Evolutionary conservation across 2,113 vertebrate genomes (phyloP).

Genomic region (Anser cygnoides): DNA sequence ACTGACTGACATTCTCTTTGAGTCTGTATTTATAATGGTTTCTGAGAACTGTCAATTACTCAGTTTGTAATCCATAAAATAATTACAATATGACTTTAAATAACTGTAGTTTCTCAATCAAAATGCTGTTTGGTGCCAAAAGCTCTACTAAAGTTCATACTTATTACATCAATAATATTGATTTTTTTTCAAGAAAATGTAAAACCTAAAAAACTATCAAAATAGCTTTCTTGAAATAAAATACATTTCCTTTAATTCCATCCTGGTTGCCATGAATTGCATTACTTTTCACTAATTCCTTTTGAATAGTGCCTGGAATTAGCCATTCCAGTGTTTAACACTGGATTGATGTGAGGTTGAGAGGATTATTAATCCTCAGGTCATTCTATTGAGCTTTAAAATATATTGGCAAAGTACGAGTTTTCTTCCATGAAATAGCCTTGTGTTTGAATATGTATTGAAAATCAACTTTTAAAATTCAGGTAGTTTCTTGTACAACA

Average conservation of each 20-base stretch:
- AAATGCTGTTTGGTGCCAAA: background rate
- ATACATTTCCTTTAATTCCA: background rate
- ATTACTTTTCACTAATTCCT: background rate
- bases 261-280: background rate
- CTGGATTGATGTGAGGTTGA: background rate
- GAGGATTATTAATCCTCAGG: background rate
- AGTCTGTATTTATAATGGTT: background rate
- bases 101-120: background rate
- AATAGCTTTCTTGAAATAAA: background rate
- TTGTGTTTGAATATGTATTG: background rate
- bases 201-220: background rate
- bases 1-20: background rate
- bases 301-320: background rate
- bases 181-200: background rate
- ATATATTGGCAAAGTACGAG: background rate
- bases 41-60: background rate
- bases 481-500: background rate
- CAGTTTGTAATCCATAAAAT: background rate
- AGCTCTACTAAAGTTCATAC: background rate
- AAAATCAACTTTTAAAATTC: background rate
- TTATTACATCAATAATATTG: background rate
- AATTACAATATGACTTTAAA: background rate
- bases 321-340: background rate
- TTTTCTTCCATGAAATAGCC: background rate
- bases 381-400: background rate